phyloP scores from a whole-genome alignment of 2,888 invertebrate species.

The Heliothis peltigera region DNA sequence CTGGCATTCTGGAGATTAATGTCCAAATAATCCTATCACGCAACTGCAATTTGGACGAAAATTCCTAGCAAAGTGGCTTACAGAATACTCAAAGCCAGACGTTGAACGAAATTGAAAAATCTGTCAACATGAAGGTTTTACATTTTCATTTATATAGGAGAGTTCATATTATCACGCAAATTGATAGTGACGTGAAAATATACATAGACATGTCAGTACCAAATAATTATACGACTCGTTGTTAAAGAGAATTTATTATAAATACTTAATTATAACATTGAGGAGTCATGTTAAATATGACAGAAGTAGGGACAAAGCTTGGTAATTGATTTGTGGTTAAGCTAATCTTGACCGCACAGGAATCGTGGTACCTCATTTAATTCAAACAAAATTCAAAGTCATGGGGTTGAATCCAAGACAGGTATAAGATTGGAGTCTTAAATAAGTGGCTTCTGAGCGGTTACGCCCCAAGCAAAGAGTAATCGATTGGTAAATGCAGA shows the following conservation, averaged over 20 bases:
- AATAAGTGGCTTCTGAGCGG: slow-evolving; percentile 35
- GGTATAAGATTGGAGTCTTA: slow-evolving; percentile 35
- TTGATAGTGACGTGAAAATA: background rate
- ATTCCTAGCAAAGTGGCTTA: slow-evolving; percentile 33
- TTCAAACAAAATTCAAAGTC: slow-evolving; percentile 27
- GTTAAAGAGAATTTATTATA: slow-evolving; percentile 32
- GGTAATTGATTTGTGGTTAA: slow-evolving; percentile 19
- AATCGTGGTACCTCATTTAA: slow-evolving; percentile 7
- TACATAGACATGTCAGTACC: background rate
- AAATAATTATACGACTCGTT: slow-evolving; percentile 13
- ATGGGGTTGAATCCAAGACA: slow-evolving; percentile 34
- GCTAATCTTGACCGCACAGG: slow-evolving; percentile 43
- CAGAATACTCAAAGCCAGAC: slow-evolving; percentile 28
- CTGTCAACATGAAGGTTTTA: slow-evolving; percentile 3
- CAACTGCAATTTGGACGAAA: slow-evolving; percentile 22
- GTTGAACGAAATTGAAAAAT: slow-evolving; percentile 43
- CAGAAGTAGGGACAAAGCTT: slow-evolving; percentile 13
- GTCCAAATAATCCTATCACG: slow-evolving; percentile 26
- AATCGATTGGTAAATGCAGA: slow-evolving; percentile 65
- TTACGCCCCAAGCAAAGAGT: slow-evolving; percentile 39
- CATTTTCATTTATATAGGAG: slow-evolving; percentile 15
- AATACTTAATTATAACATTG: slow-evolving; percentile 38
- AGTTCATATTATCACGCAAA: slow-evolving; percentile 15
- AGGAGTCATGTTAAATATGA: slow-evolving; percentile 46
- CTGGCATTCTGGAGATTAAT: slow-evolving; percentile 14